Base-by-base conservation (phyloP, 2,888 invertebrate species). In the Nasonia oneida region DNA sequence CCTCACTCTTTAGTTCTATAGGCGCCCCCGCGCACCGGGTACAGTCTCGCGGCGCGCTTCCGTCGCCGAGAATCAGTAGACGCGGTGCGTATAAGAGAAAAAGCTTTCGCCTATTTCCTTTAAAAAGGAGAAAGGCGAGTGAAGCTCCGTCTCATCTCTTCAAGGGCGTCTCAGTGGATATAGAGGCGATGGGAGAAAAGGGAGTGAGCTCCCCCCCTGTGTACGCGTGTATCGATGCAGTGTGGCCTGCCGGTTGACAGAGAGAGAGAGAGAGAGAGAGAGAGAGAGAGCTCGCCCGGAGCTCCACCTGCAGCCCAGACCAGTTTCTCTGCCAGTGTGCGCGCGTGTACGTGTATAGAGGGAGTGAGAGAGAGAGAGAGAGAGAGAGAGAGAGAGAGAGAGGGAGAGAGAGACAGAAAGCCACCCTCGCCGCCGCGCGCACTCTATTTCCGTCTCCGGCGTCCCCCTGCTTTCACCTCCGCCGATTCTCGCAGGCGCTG, bases 231-330 rank as follows among this genome's bases (percentile, higher is more conserved):
- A 83, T 83, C 42, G 83, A 83, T 83, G 77, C 76, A 83, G 47
- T 12, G 10, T 47, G 12, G 77, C 50, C n/a, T 67, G 75, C 70
- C 73, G 84, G 83, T 70, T 86, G 82, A 81, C 77, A 75, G 80
- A 29, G 29, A 29, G 29, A 29, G 29, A 29, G 29, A 29, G 29
- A 29, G 29, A 29, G 29, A 29, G 29, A 29, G 29, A 29, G 29
- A 79, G 77, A 53, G 12, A 87, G 87, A 83, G 87, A 83, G 84
- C 76, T 83, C 37, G 71, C 79, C 53, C 81, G 77, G 75, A 77
- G 75, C 42, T 79, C 18, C 82, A 86, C 86, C 83, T 84, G 84
- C 64, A 85, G 88, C 84, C 73, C 83, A 79, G 86, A 74, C 77
- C 18, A 57, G 57, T 18, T n/a, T 77, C 79, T 77, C 42, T 67